Percentiles rank a stretch among this genome's conserved stretches.
phyloP scores from a whole-genome alignment of 2,888 invertebrate species.

The Blastobasis adustella region DNA sequence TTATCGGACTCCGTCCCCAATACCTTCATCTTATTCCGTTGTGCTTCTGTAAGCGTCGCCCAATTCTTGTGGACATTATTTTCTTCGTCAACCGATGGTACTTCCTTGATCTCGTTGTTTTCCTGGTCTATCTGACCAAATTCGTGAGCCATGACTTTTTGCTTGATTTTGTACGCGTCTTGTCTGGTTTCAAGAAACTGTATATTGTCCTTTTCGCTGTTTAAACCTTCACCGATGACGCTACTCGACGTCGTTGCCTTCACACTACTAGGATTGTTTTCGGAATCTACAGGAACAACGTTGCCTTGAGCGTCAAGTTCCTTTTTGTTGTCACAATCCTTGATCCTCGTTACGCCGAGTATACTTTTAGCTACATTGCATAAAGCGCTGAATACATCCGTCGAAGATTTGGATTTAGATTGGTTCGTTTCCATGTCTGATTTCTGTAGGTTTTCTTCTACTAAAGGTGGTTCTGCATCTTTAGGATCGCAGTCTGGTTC shows the following conservation, averaged over 20 bases:
- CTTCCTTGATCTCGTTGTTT: conserved; percentile 35
- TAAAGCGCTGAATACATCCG: conserved; percentile 45
- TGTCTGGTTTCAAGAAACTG: conserved; percentile 51
- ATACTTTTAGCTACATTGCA: conserved; percentile 54
- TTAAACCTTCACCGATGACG: conserved; percentile 45
- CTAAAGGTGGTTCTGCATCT: conserved; percentile 13
- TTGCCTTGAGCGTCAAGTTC: conserved; percentile 56
- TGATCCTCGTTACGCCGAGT: conserved; percentile 34
- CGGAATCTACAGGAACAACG: conserved; percentile 25
- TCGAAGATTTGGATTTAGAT: conserved; percentile 30
- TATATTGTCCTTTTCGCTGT: conserved; percentile 38
- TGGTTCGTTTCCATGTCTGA: conserved; percentile 24
- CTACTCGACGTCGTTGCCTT: conserved; percentile 41
- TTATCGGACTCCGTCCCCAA: conserved; percentile 37
- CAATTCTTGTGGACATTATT: conserved; percentile 38
- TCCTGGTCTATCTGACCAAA: conserved; percentile 50
- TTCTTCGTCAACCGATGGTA: conserved; percentile 38
- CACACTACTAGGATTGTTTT: conserved; percentile 23
- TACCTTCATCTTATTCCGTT: conserved; percentile 50
- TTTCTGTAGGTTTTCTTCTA: conserved; percentile 18
- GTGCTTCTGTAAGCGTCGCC: conserved; percentile 44
- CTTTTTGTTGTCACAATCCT: conserved; percentile 47
- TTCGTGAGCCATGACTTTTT: conserved; percentile 69
- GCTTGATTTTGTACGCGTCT: conserved; percentile 61
- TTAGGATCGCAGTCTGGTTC: neutral